Evolutionary conservation across 1,140 invertebrate species (phyloP).

Genomic region (Diploscapter pachys): DNA sequence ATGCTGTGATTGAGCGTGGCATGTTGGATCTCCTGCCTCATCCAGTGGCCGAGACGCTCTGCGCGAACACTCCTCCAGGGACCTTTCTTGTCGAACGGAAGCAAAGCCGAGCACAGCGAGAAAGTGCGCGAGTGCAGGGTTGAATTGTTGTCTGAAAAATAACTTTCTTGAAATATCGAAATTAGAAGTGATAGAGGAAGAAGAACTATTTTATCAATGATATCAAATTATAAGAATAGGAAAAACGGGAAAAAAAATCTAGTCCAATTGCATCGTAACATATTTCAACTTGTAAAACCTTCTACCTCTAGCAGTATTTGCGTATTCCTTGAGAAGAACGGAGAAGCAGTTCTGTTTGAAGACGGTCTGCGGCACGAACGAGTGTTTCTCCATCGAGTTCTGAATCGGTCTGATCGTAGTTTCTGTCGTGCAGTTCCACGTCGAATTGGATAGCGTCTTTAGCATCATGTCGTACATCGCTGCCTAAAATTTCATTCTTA

Average conservation of each 20-base stretch:
- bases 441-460: no score
- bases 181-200: background rate
- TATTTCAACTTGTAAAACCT: background rate
- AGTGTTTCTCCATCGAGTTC: no score
- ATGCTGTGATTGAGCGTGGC: background rate
- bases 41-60: conserved; percentile 1
- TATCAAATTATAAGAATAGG: background rate
- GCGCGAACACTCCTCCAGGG: conserved; percentile 7
- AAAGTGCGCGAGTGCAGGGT: background rate
- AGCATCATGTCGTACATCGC: no score
- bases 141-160: background rate
- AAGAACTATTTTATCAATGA: background rate
- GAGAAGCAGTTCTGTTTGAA: no score
- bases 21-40: background rate
- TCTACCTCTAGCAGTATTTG: background rate
- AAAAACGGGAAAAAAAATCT: conserved; percentile 60
- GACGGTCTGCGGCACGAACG: no score
- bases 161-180: background rate
- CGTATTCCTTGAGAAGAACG: no score
- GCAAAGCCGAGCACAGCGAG: conserved; percentile 3
- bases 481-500: no score
- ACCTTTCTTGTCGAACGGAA: background rate
- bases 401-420: no score
- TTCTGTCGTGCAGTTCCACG: no score
- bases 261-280: background rate